A percentile compares a stretch with the other conserved stretches of the same genome.
phyloP scores from a whole-genome alignment of 2,113 vertebrate genomes.

The Pangasianodon hypophthalmus region DNA sequence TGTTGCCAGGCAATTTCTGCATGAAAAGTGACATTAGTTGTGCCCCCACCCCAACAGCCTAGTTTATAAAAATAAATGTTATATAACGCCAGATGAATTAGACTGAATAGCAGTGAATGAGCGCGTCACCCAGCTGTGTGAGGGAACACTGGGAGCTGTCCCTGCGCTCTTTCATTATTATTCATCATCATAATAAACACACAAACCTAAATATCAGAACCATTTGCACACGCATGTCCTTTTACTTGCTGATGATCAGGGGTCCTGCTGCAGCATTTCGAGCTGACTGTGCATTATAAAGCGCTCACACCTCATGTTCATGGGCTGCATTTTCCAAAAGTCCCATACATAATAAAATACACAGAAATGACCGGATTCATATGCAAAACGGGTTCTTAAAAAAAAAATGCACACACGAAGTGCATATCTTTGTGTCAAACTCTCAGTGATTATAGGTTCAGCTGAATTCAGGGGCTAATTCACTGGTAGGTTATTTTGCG shows the following conservation, averaged over 20 bases:
- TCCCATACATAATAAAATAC: background rate
- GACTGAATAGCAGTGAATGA: conserved; percentile 1
- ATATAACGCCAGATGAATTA: conserved; percentile 20
- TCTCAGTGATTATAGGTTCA: background rate
- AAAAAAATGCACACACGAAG: too few relatives aligned
- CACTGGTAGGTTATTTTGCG: background rate
- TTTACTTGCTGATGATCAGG: background rate
- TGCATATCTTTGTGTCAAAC: too few relatives aligned
- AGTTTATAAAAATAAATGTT: conserved; percentile 40
- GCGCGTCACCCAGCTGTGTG: background rate
- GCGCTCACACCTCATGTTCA: background rate
- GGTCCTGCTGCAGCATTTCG: background rate
- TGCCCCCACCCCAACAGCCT: conserved; percentile 2
- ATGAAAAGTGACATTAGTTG: conserved; percentile 60
- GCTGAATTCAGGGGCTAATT: background rate
- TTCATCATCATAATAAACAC: background rate
- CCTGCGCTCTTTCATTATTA: background rate
- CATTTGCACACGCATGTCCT: background rate
- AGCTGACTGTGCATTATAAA: conserved; percentile 15
- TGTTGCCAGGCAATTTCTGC: conserved; percentile 73
- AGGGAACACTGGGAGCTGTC: background rate
- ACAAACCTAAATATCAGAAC: background rate
- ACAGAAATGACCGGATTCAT: background rate
- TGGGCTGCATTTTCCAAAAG: background rate
- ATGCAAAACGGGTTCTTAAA: background rate